Conservation (phyloP, 2,113 vertebrate species). For the Percopsis transmontana region DNA sequence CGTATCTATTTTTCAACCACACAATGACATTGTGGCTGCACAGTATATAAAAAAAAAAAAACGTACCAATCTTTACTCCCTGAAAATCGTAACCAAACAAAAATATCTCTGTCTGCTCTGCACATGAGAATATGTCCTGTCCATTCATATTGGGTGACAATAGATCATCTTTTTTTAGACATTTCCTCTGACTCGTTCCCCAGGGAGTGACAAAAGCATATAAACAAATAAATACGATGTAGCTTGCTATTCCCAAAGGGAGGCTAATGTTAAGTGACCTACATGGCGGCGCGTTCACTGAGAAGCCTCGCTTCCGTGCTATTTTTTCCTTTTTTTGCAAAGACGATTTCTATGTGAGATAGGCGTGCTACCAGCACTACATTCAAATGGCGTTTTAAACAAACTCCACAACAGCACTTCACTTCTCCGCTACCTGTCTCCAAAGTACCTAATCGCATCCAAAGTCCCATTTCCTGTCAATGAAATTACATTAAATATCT, state of each 20-base stretch:
- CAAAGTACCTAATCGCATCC: slow-evolving; percentile 67
- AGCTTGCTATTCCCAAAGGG: slow-evolving; percentile 13
- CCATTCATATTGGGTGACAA: slow-evolving; percentile 35
- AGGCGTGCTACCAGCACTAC: slow-evolving; percentile 18
- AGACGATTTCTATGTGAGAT: slow-evolving; percentile 38
- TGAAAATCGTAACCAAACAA: slow-evolving; percentile 36
- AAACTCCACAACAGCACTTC: slow-evolving; percentile 56
- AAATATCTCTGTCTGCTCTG: slow-evolving; percentile 41
- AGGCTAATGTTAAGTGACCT: slow-evolving; percentile 29
- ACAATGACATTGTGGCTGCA: slow-evolving; percentile 20
- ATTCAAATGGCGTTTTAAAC: slow-evolving; percentile 57
- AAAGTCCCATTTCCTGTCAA: slow-evolving; percentile 75
- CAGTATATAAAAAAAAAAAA: slow-evolving; percentile 17
- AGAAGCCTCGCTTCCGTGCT: neutral
- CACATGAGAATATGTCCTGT: slow-evolving; percentile 32
- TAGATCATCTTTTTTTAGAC: slow-evolving; percentile 37
- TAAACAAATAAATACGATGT: slow-evolving; percentile 27
- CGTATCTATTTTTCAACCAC: slow-evolving; percentile 22
- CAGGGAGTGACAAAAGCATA: slow-evolving; percentile 19
- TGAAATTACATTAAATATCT: slow-evolving; percentile 79
- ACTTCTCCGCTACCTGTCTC: slow-evolving; percentile 64
- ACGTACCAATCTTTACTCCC: slow-evolving; percentile 27
- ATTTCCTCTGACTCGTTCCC: slow-evolving; percentile 10
- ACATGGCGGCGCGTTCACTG: slow-evolving; percentile 23
- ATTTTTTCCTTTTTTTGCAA: neutral